phyloP scores from a whole-genome alignment of 2,113 vertebrate species.

The Amblyopsis rosae region DNA sequence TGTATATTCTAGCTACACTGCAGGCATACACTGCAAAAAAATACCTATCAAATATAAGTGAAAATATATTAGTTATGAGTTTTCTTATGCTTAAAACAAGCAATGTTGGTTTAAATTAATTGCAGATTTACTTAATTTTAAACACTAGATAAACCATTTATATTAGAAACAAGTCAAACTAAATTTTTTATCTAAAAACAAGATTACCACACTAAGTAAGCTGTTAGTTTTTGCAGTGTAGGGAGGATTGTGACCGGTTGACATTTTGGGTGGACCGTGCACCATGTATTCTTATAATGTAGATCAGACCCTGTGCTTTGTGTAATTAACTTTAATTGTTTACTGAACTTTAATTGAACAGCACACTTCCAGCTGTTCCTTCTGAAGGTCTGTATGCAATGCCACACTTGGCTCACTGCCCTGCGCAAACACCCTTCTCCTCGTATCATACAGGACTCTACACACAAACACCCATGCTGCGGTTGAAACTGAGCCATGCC shows the following conservation, averaged over 20 bases:
- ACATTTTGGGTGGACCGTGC: constrained; percentile 51
- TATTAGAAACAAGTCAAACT: no score
- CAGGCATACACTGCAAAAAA: constrained; percentile 39
- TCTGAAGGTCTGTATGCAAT: constrained; percentile 29
- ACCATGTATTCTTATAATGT: constrained; percentile 67
- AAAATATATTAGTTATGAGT: no score
- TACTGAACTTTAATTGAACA: constrained; percentile 65
- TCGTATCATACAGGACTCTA: constrained; percentile 24
- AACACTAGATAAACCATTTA: no score
- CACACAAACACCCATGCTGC: constrained; percentile 31
- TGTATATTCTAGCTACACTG: constrained; percentile 40
- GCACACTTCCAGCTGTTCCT: constrained; percentile 26
- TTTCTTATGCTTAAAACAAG: no score
- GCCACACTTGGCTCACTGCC: constrained; percentile 30
- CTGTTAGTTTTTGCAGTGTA: no score
- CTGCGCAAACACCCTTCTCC: constrained; percentile 42
- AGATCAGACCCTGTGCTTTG: constrained; percentile 47
- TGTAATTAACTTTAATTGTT: constrained; percentile 24
- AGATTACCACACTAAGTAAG: no score
- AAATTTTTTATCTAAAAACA: no score
- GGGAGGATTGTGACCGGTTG: constrained; percentile 51
- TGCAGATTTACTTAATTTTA: no score
- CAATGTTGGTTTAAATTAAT: no score
- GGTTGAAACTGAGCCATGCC: constrained; percentile 22
- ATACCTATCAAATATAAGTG: no score